Base-by-base conservation (phyloP, 1,140 invertebrate species). In the Drosophila orena region DNA sequence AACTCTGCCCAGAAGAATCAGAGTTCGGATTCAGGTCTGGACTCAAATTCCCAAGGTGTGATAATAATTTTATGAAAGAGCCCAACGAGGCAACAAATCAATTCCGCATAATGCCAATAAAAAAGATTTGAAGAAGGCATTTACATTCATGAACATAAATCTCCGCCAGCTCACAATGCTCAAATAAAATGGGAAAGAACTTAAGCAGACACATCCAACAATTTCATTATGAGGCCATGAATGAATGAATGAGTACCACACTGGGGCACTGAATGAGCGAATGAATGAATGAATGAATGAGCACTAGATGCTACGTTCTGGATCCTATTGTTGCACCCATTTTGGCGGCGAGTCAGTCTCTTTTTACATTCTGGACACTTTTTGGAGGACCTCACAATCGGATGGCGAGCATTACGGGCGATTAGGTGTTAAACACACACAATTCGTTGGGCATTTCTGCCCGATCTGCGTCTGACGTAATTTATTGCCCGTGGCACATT, bases 61-160 rank as follows among this genome's bases (percentile, higher is more conserved):
- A 91, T 91, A 91, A 91, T 91, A 91, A 91, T 91, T 91, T 91
- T 81, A 69, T 83, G 78, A 91, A 90, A 81, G 73, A 86, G 53
- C 46, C 62, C 66, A 73, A 69, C 65, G 40, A 74, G 65, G 83
- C 64, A 89, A 86, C 83, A 86, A 86, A 86, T 86, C 84, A 86
- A 75, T 71, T 54, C 61, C 74, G 66, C 57, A 86, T 88, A 86
- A 86, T 73, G 44, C 75, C 76, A 81, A 89, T 86, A 86, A 86
- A 86, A 86, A 88, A 81, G 79, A 88, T 86, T 86, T 86, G 65
- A 88, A 60, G 75, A 76, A 79, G 75, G 79, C 79, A 88, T 88
- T 88, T 84, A 88, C 84, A 88, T 88, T 88, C 84, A 88, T 79
- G 64, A 54, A 88, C 84, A 88, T 88, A 88, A 88, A 88, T 88